Evolutionary conservation across 2,113 vertebrate genomes (phyloP), one percentile per base, ranked within the genome.

Genomic region (Phyllostomus discolor): DNA sequence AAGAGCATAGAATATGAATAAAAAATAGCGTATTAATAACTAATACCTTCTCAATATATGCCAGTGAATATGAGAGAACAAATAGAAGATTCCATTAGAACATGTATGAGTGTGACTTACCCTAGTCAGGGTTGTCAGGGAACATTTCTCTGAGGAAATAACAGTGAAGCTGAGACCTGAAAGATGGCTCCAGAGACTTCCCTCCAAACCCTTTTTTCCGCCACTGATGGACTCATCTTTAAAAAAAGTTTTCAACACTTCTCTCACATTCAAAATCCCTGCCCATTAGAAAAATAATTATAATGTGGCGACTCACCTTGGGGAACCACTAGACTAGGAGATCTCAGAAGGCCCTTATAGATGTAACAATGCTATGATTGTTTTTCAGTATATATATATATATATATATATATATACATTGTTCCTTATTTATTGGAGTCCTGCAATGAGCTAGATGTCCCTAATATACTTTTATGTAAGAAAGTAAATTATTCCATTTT

Each of bases 401-500:
- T 69, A 6, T 41, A 41, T 41, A 41, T 41, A 41, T 48, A 59
- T 35, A 5, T 90, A 19, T 19, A 73, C 62, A 75, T 28, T 8
- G 2, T 73, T 70, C 6, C 16, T 50, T 33, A 41, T 82, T 79
- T 73, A 80, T 57, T 15, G 15, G 43, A 81, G 26, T 41, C 26
- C 43, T 41, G 4, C 7, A 57, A 14, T 50, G 88, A 73, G 4
- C 10, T 86, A 31, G 3, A 88, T 88, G 46, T 54, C 33, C 4
- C 24, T 73, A 64, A 48, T n/a, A 33, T 15, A 88, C 73, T 87
- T 94, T 83, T 54, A 88, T 70, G 16, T 41, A 84, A 95, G 17
- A 80, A 95, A 89, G 26, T 26, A 91, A 94, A 6, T 82, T 83
- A 88, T 46, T 38, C 28, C 28, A 88, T 46, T 88, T 94, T 78